A percentile compares a stretch with the other conserved stretches of the same genome.
These are phyloP conservation scores for Baryphthengus martii DNA, from an alignment of 2,113 vertebrate genomes.

Conservation along the genomic window DNA sequence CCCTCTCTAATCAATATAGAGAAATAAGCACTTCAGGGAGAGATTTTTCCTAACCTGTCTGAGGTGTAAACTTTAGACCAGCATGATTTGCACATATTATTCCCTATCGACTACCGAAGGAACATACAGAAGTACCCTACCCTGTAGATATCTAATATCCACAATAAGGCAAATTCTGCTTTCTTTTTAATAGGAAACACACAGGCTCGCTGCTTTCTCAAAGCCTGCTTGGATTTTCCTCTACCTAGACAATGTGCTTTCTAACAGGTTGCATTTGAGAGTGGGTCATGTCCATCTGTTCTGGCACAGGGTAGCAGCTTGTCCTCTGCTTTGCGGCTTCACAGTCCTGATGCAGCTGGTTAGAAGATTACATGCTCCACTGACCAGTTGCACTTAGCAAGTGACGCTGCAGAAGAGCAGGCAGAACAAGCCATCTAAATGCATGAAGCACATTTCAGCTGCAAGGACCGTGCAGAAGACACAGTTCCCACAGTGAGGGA, in stretches of 20 bases:
- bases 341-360: not conserved
- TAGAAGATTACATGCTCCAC: not conserved
- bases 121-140: not conserved
- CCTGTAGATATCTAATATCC: not conserved
- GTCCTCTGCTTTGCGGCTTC: not conserved
- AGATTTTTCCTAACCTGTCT: not conserved
- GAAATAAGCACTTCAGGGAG: not conserved
- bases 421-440: not conserved
- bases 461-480: not conserved
- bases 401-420: not conserved
- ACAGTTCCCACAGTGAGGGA: accelerated
- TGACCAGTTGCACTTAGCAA: not conserved
- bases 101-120: not conserved
- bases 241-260: not conserved
- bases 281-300: not conserved
- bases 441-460: not conserved
- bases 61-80: not conserved
- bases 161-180: not conserved
- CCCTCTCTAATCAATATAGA: not conserved
- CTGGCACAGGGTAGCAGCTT: not conserved
- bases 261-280: accelerated
- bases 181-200: not conserved
- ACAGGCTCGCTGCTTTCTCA: not conserved
- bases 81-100: not conserved
- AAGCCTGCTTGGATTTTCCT: not conserved